These are phyloP conservation scores for Tortrix viridana DNA, from an alignment of 2,888 invertebrate genomes.

Conservation along the genomic window DNA sequence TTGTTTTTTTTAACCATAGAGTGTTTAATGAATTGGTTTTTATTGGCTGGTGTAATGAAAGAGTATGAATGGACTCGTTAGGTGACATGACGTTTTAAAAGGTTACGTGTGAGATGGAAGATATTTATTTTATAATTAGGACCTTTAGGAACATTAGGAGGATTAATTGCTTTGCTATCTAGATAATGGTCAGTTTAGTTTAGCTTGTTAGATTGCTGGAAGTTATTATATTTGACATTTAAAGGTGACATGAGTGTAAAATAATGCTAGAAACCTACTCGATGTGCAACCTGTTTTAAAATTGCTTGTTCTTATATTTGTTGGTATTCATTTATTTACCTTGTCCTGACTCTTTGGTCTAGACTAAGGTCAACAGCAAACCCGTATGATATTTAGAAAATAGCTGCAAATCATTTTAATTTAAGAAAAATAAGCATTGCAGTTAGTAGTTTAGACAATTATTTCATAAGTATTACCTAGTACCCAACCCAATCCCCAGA, in stretches of 20 bases:
- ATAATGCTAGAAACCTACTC: no score
- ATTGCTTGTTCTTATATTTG: no score
- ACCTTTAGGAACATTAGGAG: slow-evolving; percentile 13
- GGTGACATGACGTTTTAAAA: slow-evolving; percentile 40
- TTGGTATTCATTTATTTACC: no score
- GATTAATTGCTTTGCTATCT: slow-evolving; percentile 32
- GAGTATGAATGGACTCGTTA: slow-evolving; percentile 53
- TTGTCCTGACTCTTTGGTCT: no score
- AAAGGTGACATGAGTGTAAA: neutral
- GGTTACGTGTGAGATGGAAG: slow-evolving; percentile 23
- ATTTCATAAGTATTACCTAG: no score
- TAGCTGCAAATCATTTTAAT: no score
- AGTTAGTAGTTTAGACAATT: no score
- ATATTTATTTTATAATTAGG: slow-evolving; percentile 27
- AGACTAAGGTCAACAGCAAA: no score
- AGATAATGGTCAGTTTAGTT: slow-evolving; percentile 9
- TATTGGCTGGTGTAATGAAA: slow-evolving; percentile 46
- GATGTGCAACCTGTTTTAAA: no score
- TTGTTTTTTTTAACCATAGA: slow-evolving; percentile 42
- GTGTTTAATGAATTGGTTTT: slow-evolving; percentile 51
- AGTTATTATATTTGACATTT: slow-evolving; percentile 21
- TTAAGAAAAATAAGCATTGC: no score
- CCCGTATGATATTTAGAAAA: no score
- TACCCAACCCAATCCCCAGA: no score
- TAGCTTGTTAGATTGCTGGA: neutral